Evolutionary conservation across 2,797 vertebrate species (phyloP), one percentile per base, ranked within the genome.

Genomic region (Onychomys arenicola): DNA sequence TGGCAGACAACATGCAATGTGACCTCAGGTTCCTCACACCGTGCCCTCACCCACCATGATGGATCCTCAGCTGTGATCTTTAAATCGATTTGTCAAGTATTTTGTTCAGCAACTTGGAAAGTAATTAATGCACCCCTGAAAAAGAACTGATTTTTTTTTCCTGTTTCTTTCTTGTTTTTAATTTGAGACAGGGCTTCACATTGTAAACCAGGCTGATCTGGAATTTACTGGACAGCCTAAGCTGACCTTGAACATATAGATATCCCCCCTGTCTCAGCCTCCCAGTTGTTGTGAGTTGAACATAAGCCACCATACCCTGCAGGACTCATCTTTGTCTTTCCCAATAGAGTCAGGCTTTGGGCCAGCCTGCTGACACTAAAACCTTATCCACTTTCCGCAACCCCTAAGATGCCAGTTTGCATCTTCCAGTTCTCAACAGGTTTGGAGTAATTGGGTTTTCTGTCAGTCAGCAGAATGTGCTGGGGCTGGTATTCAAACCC

Each of bases 401-500:
- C 55, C 19, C 63, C 1, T 19, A 65, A 32, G 69, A 69, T 0
- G 43, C 3, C 32, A 7, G n/a, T 10, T 14, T 17, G n/a, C 86
- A 52, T 71, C 57, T 71, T 95, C 69, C 37, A 57, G 21, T 55
- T 80, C 76, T 93, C 76, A 29, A 86, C 82, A 95, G 89, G 61
- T 13, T 52, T 25, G 23, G 65, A 55, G 49, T 25, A 4, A 25
- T 21, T 88, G 43, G 10, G 14, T 21, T 77, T 32, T 4, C 52
- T 63, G 55, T 84, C 55, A 43, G 2, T 29, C 8, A 65, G 77
- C 25, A 40, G 12, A 73, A 55, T 80, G 61, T n/a, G 34, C 76
- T 32, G 63, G 43, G 37, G 10, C 46, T 46, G 32, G 52, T n/a
- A 46, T 27, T 89, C 52, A 27, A 93, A 40, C 67, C 23, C 55